Percentiles rank a stretch among this genome's conserved stretches.
phyloP scores from a whole-genome alignment of 2,888 invertebrate species.

The Caenorhabditis becei region DNA sequence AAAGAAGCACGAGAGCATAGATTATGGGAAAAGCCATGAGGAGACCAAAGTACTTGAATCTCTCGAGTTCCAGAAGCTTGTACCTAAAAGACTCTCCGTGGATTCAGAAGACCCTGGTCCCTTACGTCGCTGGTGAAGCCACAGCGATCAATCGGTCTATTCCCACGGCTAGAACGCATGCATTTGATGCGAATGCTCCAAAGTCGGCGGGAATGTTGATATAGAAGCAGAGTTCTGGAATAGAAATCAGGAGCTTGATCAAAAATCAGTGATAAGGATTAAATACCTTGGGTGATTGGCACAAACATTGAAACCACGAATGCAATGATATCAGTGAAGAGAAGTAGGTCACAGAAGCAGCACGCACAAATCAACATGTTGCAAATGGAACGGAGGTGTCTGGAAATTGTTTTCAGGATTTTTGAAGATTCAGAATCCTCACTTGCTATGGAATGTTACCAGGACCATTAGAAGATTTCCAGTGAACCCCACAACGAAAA shows the following conservation, averaged over 20 bases:
- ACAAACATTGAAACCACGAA: conserved; percentile 47
- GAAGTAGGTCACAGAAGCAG: conserved; percentile 51
- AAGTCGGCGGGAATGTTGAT: conserved; percentile 52
- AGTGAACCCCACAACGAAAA: conserved; percentile 51
- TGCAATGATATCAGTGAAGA: conserved; percentile 53
- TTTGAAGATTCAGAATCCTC: background rate
- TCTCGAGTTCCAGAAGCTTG: conserved; percentile 34
- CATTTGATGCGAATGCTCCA: conserved; percentile 48
- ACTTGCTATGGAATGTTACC: conserved; percentile 57
- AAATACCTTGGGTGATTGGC: conserved; percentile 38
- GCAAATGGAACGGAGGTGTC: conserved; percentile 53
- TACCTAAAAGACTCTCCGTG: conserved; percentile 7
- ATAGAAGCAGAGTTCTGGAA: conserved; percentile 47
- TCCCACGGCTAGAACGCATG: conserved; percentile 35
- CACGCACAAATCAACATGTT: conserved; percentile 54
- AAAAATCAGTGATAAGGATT: background rate
- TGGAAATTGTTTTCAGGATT: too few species aligned
- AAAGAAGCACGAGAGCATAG: conserved; percentile 25
- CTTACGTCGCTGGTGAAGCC: conserved; percentile 14
- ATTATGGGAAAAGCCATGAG: conserved; percentile 31
- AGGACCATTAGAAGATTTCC: conserved; percentile 59
- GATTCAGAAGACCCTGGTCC: background rate
- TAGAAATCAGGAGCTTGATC: background rate
- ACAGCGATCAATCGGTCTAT: conserved; percentile 46
- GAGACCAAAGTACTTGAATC: conserved; percentile 19